Evolutionary conservation across 2,797 vertebrate genomes (phyloP).

Genomic region (Rhinichthys osculus): DNA sequence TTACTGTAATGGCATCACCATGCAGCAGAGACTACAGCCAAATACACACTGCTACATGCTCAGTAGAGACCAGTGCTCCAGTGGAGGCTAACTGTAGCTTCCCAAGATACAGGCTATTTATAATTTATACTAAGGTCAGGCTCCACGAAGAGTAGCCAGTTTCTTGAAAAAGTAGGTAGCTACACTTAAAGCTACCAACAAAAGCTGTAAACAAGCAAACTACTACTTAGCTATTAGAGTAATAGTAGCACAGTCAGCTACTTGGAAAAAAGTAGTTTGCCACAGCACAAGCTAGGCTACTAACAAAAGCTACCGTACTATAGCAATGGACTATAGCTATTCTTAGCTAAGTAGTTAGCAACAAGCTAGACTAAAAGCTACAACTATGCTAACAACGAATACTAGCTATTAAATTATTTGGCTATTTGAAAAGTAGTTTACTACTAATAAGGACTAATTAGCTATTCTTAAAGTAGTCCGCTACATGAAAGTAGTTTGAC

Average conservation of each 20-base stretch:
- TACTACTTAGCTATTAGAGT: background rate
- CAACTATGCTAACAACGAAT: background rate
- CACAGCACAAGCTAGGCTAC: background rate
- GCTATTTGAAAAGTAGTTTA: background rate
- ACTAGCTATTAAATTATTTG: background rate
- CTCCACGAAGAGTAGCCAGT: background rate
- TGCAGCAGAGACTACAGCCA: slow-evolving; percentile 67
- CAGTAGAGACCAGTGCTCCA: slow-evolving; percentile 12
- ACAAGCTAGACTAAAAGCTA: background rate
- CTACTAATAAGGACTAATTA: background rate
- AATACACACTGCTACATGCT: slow-evolving; percentile 53
- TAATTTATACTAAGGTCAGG: background rate
- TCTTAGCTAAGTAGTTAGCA: background rate
- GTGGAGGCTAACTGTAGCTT: background rate
- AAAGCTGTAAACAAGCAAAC: background rate
- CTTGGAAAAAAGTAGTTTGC: background rate
- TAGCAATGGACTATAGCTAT: background rate
- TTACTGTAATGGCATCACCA: slow-evolving; percentile 76
- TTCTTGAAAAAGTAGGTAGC: background rate
- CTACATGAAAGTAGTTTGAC: background rate
- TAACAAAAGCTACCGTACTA: background rate
- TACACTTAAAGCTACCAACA: background rate
- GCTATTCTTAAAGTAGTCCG: background rate
- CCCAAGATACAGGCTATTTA: background rate
- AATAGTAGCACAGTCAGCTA: background rate